Percentiles rank a stretch among this genome's conserved stretches.
phyloP scores from a whole-genome alignment of 2,888 invertebrate species.

The Torymus auratus region DNA sequence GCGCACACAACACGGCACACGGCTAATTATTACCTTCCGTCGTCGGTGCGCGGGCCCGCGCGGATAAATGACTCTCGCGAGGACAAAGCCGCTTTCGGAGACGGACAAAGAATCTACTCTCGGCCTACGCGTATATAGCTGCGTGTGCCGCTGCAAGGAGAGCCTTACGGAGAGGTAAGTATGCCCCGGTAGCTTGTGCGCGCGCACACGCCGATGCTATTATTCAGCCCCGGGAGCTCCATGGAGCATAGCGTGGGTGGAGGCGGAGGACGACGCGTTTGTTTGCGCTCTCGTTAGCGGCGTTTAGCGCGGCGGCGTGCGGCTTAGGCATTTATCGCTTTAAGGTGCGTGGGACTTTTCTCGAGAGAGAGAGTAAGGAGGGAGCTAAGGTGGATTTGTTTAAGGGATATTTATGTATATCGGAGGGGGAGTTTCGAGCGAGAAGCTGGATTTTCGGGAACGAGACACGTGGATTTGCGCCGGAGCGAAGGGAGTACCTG shows the following conservation, averaged over 20 bases:
- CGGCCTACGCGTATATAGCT: too few relatives aligned
- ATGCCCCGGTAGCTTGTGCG: neutral
- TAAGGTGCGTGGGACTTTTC: neutral
- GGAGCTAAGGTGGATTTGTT: conserved; percentile 6
- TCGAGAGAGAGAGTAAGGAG: neutral
- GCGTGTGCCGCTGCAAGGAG: neutral
- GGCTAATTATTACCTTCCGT: conserved; percentile 41
- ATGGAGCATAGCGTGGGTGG: too few relatives aligned
- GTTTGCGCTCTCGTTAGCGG: conserved; percentile 19
- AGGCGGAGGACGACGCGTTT: neutral
- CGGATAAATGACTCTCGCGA: conserved; percentile 36
- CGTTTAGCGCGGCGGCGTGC: neutral
- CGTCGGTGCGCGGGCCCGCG: neutral
- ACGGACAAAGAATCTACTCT: too few relatives aligned
- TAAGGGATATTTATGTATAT: conserved; percentile 46
- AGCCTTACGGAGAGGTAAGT: neutral
- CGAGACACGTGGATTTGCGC: neutral
- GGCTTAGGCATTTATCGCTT: neutral
- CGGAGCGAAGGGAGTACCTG: neutral
- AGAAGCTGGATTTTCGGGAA: neutral
- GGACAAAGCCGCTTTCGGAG: conserved; percentile 10
- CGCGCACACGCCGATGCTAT: neutral
- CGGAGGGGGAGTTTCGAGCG: neutral
- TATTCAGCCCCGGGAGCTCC: neutral
- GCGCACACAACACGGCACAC: too few relatives aligned